A percentile compares a stretch with the other conserved stretches of the same genome.
These are phyloP conservation scores for Nothocercus nigrocapillus DNA, from an alignment of 2,113 vertebrate genomes.

Conservation along the genomic window DNA sequence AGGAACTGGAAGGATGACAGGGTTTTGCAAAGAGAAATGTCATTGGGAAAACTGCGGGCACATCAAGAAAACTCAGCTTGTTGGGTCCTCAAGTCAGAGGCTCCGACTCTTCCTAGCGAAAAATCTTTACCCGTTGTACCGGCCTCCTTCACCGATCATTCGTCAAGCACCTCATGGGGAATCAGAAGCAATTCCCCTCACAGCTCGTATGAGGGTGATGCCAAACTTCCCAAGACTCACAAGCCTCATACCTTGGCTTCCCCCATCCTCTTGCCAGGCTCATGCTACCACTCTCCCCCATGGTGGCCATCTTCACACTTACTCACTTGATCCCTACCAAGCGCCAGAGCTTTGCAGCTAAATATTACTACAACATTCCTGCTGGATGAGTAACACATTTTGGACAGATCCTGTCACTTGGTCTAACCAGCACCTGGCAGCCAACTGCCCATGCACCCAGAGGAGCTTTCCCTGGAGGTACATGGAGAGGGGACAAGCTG, in stretches of 20 bases:
- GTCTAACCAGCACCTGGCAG: background rate
- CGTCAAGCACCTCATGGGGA: background rate
- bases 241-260: background rate
- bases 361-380: background rate
- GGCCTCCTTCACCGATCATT: background rate
- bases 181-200: fast-evolving
- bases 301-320: background rate
- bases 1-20: background rate
- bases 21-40: background rate
- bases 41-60: background rate
- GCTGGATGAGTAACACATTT: background rate
- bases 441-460: background rate
- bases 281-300: background rate
- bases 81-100: background rate
- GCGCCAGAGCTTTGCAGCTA: background rate
- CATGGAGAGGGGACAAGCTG: background rate
- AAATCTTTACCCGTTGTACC: background rate
- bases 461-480: background rate
- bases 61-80: background rate
- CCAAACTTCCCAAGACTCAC: background rate
- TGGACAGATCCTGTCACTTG: background rate
- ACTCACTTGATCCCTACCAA: background rate
- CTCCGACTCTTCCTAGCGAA: background rate
- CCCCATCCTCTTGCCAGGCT: background rate
- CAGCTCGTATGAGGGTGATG: background rate